Percentiles rank a stretch among this genome's conserved stretches.
Evolutionary conservation across 2,888 invertebrate species (phyloP).

Genomic region (Poecilobothrus nobilitatus): DNA sequence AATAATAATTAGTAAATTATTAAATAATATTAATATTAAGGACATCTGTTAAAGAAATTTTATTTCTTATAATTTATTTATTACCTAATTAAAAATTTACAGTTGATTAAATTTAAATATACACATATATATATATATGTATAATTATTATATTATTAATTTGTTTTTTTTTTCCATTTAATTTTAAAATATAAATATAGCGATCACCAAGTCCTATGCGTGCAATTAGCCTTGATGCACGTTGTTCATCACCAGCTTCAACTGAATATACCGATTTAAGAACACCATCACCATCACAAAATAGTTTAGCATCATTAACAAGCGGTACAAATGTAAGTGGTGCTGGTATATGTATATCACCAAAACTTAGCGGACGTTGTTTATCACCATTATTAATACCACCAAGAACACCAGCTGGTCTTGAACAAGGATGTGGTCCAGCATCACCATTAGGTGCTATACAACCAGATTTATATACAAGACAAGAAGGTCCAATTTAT

Average conservation of each 20-base stretch:
- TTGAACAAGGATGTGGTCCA: constrained; percentile 40
- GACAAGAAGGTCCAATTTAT: constrained; percentile 69
- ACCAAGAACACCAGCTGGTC: constrained; percentile 49
- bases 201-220: constrained; percentile 72
- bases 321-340: constrained; percentile 29
- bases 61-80: no score
- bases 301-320: constrained; percentile 58
- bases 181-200: constrained; percentile 42
- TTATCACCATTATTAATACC: constrained; percentile 71
- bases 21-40: no score
- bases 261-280: constrained; percentile 43
- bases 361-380: constrained; percentile 49
- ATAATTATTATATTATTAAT: no score
- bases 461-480: constrained; percentile 78
- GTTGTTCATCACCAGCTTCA: constrained; percentile 52
- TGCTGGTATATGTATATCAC: constrained; percentile 30
- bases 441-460: constrained; percentile 67
- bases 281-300: constrained; percentile 61
- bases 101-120: no score
- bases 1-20: neutral
- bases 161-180: neutral
- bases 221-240: constrained; percentile 67
- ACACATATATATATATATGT: no score
- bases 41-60: no score
- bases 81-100: no score